Base-by-base conservation (phyloP, 2,888 invertebrate species). In the Eupithecia insigniata region DNA sequence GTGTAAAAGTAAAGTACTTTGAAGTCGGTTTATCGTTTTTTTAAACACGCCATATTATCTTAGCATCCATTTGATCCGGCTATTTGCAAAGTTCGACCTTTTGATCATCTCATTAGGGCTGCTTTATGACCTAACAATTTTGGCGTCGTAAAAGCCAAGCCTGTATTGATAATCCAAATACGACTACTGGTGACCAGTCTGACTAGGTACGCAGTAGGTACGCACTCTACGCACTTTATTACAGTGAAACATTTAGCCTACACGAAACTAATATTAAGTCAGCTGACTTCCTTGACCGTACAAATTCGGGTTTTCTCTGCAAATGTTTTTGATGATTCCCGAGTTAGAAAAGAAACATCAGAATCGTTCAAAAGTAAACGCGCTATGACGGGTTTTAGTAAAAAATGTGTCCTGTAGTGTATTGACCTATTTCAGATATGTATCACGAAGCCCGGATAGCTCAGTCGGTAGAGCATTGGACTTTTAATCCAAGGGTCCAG, bases 401-500 rank as follows among this genome's bases (percentile, higher is more conserved):
- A 10, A 6, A 62, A 64, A 22, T 22, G 22, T 22, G 14, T 26
- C 26, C 10, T 34, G n/a, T 58, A 55, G 2, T 22, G 16, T 64
- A 32, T 18, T 18, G 26, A 28, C 34, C 36, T 66, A 68, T 78
- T 78, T 79, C 75, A 1, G 1, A 12, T 4, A 12, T 5, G 6
- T 14, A 26, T 12, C 1, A 26, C 55, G 82, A 34, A 83, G 95
- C 96, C 95, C 95, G 95, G 96, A 95, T 96, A 96, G 96, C 96
- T 96, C 96, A 96, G 96, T 96, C 95, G 96, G 96, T 96, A 96
- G 96, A 96, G 96, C 96, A 95, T 96, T 96, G 95, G 96, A 95
- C 96, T 96, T 96, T 96, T 96, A 96, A 96, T 96, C 96, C 96
- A 96, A 96, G 96, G 96, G 96, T 96, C 96, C 96, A 96, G 96